Base-by-base conservation (phyloP, 2,797 vertebrate species). In the Parotocinclus haroldoi region DNA sequence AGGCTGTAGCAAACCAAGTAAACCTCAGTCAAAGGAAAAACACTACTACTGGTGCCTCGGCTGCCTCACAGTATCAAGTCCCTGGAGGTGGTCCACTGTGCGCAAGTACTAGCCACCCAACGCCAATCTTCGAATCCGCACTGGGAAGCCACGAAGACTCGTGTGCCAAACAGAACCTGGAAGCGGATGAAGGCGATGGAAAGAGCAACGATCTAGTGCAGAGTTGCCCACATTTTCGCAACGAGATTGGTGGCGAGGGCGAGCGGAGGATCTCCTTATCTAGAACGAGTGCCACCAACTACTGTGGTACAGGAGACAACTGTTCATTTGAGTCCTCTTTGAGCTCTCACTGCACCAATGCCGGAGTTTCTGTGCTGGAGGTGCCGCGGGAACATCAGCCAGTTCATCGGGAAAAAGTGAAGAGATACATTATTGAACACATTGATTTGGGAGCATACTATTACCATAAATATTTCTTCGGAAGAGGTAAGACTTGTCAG, bases 341-440 rank as follows among this genome's bases (percentile, higher is more conserved):
- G 71, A 97, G 95, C 76, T 98, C 96, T n/a, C 96, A 98, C 85
- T 98, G 96, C 83, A 99, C 96, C 67, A 99, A 99, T 1, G 96
- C 96, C 8, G 96, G 96, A 0, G 95, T 99, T 57, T 99, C 96
- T 6, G 95, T 99, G 0, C 78, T 99, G 74, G 96, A 99, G 80
- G 96, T 98, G 73, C 96, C 96, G 9, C 83, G 95, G 46, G 96
- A 98, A 79, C 98, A 88, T 83, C 96, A 98, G 80, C 92, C 95
- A 7, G 90, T 99, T 72, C 96, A 96, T 84, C 87, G 96, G 73
- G 96, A 99, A 87, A 99, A 98, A 80, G 95, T 98, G 77, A 98
- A 96, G 73, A 93, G 96, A 78, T 99, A 98, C 82, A 94, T 98
- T 83, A 98, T 99, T 14, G 96, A 99, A 27, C 96, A 99, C 81